Evolutionary conservation across 2,113 vertebrate genomes (phyloP).

Genomic region (Macheiramphus alcinus): DNA sequence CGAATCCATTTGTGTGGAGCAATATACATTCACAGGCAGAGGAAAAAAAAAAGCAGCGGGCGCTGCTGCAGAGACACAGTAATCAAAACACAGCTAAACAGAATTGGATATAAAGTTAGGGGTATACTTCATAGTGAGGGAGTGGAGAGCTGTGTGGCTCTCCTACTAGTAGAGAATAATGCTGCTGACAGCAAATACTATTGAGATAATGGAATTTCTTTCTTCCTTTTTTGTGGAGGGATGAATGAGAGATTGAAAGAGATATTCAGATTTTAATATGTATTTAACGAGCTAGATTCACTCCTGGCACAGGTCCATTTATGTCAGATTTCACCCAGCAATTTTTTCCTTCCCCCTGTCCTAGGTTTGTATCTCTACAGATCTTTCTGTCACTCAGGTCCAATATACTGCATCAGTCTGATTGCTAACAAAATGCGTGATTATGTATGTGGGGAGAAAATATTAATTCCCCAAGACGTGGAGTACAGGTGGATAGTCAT

Average conservation of each 20-base stretch:
- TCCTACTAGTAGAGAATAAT: not conserved
- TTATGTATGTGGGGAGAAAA: not conserved
- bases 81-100: not conserved
- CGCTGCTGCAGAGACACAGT: not conserved
- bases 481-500: not conserved
- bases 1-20: not conserved
- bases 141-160: not conserved
- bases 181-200: not conserved
- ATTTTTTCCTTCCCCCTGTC: not conserved
- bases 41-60: not conserved
- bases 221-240: not conserved
- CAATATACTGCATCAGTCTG: accelerated
- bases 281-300: not conserved
- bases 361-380: not conserved
- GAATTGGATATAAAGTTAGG: not conserved
- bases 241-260: conserved; percentile 23
- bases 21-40: not conserved
- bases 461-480: not conserved
- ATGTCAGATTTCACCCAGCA: not conserved
- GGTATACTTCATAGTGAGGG: not conserved
- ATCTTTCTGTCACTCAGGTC: not conserved
- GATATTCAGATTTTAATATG: conserved; percentile 12
- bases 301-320: not conserved
- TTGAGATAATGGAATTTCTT: conserved; percentile 4
- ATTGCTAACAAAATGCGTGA: not conserved